Conservation (phyloP, 2,113 vertebrate species). For the Psammodynastes pulverulentus region DNA sequence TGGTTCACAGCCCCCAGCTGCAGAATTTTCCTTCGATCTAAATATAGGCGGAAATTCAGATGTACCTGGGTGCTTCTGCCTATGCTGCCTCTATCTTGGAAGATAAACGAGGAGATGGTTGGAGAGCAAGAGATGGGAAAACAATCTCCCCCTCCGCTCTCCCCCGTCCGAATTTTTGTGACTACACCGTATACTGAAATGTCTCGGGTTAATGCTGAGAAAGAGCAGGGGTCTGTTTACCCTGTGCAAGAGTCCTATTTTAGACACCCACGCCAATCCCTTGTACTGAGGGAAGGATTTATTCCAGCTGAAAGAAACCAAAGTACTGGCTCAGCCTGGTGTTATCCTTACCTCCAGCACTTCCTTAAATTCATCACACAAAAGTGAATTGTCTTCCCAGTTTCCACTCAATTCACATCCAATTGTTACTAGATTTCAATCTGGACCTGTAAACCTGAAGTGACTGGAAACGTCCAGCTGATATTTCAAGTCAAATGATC, state of each 20-base stretch:
- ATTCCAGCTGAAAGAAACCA: neutral
- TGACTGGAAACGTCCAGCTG: neutral
- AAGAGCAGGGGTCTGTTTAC: neutral
- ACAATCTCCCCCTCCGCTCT: neutral
- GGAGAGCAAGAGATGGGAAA: neutral
- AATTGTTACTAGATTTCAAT: neutral
- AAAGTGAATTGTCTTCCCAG: neutral
- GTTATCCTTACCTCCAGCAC: neutral
- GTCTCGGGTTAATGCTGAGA: neutral
- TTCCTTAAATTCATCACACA: slow-evolving; percentile 4
- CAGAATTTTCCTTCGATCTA: neutral
- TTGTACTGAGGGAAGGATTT: neutral
- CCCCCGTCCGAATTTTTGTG: neutral
- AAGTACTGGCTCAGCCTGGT: neutral
- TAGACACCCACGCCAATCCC: neutral
- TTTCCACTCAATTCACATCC: neutral
- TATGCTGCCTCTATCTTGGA: neutral
- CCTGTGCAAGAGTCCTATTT: neutral
- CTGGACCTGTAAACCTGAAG: neutral
- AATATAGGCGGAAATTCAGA: neutral
- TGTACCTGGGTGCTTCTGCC: neutral
- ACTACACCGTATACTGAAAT: neutral
- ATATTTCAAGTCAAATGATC: neutral
- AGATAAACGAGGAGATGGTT: neutral
- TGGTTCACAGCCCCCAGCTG: slow-evolving; percentile 28